Evolutionary conservation across 2,113 vertebrate genomes (phyloP), one percentile per base, ranked within the genome.

Genomic region (Polypterus bichir): DNA sequence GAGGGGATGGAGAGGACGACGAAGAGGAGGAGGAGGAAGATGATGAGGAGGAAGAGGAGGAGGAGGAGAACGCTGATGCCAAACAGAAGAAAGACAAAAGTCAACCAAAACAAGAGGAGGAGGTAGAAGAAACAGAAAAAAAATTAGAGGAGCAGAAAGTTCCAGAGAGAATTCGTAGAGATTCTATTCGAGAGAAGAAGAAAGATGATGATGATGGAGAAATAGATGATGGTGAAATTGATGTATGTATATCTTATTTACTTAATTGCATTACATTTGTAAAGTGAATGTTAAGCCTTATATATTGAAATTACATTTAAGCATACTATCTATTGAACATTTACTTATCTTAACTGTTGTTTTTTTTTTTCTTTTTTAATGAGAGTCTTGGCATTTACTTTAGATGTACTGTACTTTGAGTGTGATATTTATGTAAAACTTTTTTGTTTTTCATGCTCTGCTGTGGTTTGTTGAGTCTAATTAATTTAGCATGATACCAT

Each of bases 121-220:
- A 0, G 76, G 51, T 8, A 52, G 51, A 52, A 3, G 10, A 7
- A 4, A 10, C 51, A 52, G 51, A 7, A 6, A 51, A 51, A 51
- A 51, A 51, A 51, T 7, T 51, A 44, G 69, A 73, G 0, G 75
- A 85, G 4, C 69, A 62, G 5, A 76, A 67, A 65, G 73, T 73
- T 1, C 58, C 54, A 0, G 91, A 88, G 54, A 83, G 83, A 61
- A 79, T 81, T 0, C 76, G 82, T 5, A 81, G 79, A 69, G 91
- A 93, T 61, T 74, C 88, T 0, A 74, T 86, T 71, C 89, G 87
- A 67, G 92, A 97, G 69, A 95, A 88, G 69, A 98, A 88, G 73
- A 97, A 94, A 59, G 96, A 97, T 2, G 94, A 97, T 0, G 96
- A 97, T 1, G 94, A 97, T 4, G 96, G 95, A 47, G 96, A 98